These are phyloP conservation scores for Drosophila flavopinicola DNA, from an alignment of 2,888 invertebrate genomes.

Conservation along the genomic window DNA sequence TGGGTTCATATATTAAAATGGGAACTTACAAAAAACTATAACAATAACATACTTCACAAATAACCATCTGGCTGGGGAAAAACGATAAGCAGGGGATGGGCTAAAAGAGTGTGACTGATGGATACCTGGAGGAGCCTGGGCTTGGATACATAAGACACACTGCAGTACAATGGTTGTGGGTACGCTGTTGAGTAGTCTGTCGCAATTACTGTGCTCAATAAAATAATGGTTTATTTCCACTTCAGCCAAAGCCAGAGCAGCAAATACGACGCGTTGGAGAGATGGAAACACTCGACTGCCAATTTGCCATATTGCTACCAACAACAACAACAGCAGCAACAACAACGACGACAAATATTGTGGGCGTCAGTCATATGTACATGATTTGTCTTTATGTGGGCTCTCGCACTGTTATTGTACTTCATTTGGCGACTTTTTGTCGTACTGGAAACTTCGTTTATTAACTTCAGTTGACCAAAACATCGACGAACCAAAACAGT, in stretches of 20 bases:
- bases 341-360: constrained; percentile 36
- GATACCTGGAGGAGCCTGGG: constrained; percentile 26
- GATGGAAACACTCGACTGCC: not conserved
- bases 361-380: constrained; percentile 57
- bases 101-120: constrained; percentile 59
- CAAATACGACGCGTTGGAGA: no score
- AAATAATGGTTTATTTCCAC: constrained; percentile 66
- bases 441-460: constrained; percentile 52
- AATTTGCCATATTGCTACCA: constrained; percentile 34
- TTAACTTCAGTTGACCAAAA: constrained; percentile 62
- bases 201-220: constrained; percentile 75
- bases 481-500: constrained; percentile 46
- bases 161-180: constrained; percentile 37
- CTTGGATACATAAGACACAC: constrained; percentile 10
- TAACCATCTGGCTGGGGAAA: constrained; percentile 42
- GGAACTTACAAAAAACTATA: constrained; percentile 4
- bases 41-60: constrained; percentile 47
- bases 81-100: constrained; percentile 22
- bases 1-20: not conserved
- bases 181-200: constrained; percentile 50
- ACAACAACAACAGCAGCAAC: constrained; percentile 14
- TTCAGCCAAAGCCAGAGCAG: constrained; percentile 32
- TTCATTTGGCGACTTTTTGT: constrained; percentile 49
- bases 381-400: constrained; percentile 68
- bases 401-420: constrained; percentile 65